Evolutionary conservation across 2,888 invertebrate genomes (phyloP), one percentile per base, ranked within the genome.

Genomic region (Cephus pygmeus): DNA sequence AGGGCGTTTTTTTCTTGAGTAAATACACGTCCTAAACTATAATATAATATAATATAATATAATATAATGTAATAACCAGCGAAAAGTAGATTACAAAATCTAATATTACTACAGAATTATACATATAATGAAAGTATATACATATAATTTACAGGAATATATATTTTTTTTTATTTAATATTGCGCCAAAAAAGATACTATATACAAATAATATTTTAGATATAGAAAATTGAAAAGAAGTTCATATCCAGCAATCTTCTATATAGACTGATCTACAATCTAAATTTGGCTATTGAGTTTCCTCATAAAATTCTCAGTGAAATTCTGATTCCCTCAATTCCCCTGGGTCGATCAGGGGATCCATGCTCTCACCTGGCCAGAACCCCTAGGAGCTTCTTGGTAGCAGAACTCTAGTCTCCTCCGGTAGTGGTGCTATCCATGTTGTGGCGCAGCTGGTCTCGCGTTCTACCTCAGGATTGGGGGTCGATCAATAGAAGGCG

Each of bases 401-500:
- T 56, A 23, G 23, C 56, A 56, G 23, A 56, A 23, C 56, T 9
- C 56, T 56, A 56, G 23, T 56, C 56, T 56, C 15, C 56, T 56
- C 15, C 15, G 56, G 23, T 23, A 56, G 56, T 56, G 23, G 23
- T 56, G 23, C 56, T 23, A 56, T 15, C 33, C 12, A 69, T 78
- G 83, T 81, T 82, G 76, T 82, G 83, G 85, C 85, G 85, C 85
- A 86, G 83, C 86, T 81, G 83, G 84, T 84, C 81, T 87, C 83
- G 83, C 87, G 85, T 81, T 80, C 83, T 83, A 82, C 80, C 79
- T 34, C 71, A 71, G 71, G 71, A 31, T 71, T 71, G 84, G 76
- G 78, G 81, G 77, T 80, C 85, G 86, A 86, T 86, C 86, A 86
- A 86, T 86, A 86, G 85, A 81, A 82, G 83, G 81, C 79, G 82